A percentile compares a stretch with the other conserved stretches of the same genome.
Conservation (phyloP, 2,797 vertebrate species). For the Sebastes flavidus region DNA sequence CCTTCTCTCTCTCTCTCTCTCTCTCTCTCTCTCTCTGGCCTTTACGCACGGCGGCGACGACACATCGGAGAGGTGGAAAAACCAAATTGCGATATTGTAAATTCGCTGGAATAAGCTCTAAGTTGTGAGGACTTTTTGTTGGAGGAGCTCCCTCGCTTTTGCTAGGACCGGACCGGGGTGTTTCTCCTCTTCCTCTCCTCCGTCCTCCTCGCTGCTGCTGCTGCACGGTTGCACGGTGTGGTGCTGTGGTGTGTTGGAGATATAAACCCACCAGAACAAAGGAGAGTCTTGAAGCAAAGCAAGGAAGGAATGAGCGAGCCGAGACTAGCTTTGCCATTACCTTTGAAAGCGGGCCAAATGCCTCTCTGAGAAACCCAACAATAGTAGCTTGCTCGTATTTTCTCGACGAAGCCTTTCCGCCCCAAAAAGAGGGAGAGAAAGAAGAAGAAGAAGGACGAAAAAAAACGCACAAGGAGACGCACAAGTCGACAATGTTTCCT, state of each 20-base stretch:
- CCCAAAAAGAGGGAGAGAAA: slow-evolving; percentile 45
- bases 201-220: slow-evolving; percentile 13
- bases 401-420: slow-evolving; percentile 67
- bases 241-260: slow-evolving; percentile 60
- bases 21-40: slow-evolving; percentile 9
- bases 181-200: slow-evolving; percentile 44
- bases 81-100: slow-evolving; percentile 25
- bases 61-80: slow-evolving; percentile 42
- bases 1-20: not conserved
- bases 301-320: slow-evolving; percentile 68
- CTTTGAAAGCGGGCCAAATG: slow-evolving; percentile 79
- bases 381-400: slow-evolving; percentile 58
- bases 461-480: slow-evolving; percentile 31
- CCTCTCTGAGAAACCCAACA: slow-evolving; percentile 74
- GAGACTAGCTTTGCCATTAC: slow-evolving; percentile 63
- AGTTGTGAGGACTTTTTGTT: slow-evolving; percentile 62
- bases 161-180: slow-evolving; percentile 44
- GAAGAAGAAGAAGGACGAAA: slow-evolving; percentile 56
- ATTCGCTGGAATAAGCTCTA: slow-evolving; percentile 49
- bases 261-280: slow-evolving; percentile 84
- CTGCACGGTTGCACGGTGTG: slow-evolving; percentile 18
- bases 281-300: slow-evolving; percentile 71
- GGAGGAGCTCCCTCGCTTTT: slow-evolving; percentile 2
- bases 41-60: slow-evolving; percentile 49
- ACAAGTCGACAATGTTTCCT: slow-evolving; percentile 87